Conservation (phyloP, 2,888 invertebrate genomes). For the Pristionchus fissidentatus region DNA sequence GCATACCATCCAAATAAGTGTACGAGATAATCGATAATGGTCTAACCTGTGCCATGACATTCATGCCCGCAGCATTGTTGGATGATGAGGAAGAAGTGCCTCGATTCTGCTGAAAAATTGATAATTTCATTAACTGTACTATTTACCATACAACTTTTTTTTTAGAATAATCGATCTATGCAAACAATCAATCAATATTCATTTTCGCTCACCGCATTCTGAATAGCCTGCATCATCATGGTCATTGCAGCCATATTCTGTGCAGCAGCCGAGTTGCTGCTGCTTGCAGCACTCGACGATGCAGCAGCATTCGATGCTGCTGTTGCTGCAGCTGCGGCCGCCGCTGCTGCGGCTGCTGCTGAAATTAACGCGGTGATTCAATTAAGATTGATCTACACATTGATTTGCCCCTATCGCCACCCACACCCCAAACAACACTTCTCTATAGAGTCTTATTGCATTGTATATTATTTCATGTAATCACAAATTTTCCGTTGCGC, state of each 20-base stretch:
- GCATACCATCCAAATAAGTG: too few relatives aligned
- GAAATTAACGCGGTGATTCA: not conserved
- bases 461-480: too few relatives aligned
- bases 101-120: not conserved
- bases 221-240: constrained; percentile 32
- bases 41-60: constrained; percentile 3
- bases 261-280: not conserved
- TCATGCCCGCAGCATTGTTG: not conserved
- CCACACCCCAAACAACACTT: too few relatives aligned
- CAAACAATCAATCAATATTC: not conserved
- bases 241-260: constrained; percentile 37
- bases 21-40: not conserved
- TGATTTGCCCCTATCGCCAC: not conserved
- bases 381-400: too few relatives aligned
- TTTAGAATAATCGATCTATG: too few relatives aligned
- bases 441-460: not conserved
- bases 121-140: not conserved
- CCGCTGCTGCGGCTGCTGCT: constrained; percentile 40
- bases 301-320: not conserved
- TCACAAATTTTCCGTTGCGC: too few relatives aligned
- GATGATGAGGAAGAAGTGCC: not conserved
- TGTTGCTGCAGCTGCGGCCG: constrained; percentile 44
- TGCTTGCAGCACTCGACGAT: too few relatives aligned
- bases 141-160: too few relatives aligned
- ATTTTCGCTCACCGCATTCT: constrained; percentile 14